These are phyloP conservation scores for Drosophila aff. DNA, from an alignment of 1,140 invertebrate genomes.

Conservation along the genomic window DNA sequence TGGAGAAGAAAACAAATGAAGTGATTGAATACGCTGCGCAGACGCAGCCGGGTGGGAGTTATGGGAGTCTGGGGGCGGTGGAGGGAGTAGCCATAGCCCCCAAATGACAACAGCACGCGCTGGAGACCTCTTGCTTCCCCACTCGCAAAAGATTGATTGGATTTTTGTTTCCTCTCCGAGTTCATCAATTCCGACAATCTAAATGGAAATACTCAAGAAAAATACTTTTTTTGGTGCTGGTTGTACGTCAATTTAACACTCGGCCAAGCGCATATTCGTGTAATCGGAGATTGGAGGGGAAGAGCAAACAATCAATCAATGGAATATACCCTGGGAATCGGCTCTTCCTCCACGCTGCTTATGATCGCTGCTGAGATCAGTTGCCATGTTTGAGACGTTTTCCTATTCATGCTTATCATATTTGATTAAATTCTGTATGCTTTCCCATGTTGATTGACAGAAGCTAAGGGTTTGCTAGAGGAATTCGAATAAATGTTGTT, in stretches of 20 bases:
- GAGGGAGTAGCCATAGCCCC: slow-evolving; percentile 19
- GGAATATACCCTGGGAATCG: slow-evolving; percentile 17
- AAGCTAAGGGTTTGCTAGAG: not conserved
- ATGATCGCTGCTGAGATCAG: not conserved
- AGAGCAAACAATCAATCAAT: slow-evolving; percentile 34
- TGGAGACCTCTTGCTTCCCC: slow-evolving; percentile 38
- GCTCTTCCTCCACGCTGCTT: not conserved
- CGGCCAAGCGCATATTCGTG: slow-evolving; percentile 20
- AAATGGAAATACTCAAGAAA: slow-evolving; percentile 41
- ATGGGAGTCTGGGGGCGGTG: not conserved
- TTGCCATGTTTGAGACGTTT: slow-evolving; percentile 6
- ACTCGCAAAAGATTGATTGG: slow-evolving; percentile 70
- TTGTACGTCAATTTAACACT: slow-evolving; percentile 42
- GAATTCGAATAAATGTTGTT: not conserved
- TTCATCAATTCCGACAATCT: slow-evolving; percentile 66
- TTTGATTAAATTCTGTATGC: slow-evolving; percentile 2
- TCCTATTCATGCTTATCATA: slow-evolving; percentile 2
- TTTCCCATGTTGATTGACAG: not conserved
- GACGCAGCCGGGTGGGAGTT: slow-evolving; percentile 29
- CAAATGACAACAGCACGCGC: slow-evolving; percentile 73
- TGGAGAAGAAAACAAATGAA: slow-evolving; percentile 68
- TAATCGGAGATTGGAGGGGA: slow-evolving; percentile 27
- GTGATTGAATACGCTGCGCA: slow-evolving; percentile 77
- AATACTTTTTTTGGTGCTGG: slow-evolving; percentile 30
- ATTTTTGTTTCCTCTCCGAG: slow-evolving; percentile 65